A percentile compares a stretch with the other conserved stretches of the same genome.
Conservation (phyloP, 1,140 invertebrate species). For the Trachymyrmex septentrionalis region DNA sequence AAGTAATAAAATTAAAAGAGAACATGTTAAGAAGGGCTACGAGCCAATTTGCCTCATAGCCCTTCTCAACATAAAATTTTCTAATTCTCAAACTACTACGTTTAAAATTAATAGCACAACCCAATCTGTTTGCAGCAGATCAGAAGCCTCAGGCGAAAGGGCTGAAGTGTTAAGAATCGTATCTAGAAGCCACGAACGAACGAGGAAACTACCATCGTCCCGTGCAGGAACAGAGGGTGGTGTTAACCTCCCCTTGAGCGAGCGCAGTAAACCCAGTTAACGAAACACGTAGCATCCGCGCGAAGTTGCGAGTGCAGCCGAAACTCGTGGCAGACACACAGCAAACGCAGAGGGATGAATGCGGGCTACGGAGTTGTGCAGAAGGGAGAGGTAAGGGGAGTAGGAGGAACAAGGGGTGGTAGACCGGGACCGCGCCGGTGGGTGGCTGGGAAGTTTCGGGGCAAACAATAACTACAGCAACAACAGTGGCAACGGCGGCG, state of each 20-base stretch:
- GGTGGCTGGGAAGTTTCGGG: constrained; percentile 69
- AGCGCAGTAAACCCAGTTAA: constrained; percentile 66
- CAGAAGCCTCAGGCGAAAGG: not conserved
- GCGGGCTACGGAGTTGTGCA: constrained; percentile 11
- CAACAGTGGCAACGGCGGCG: constrained; percentile 56
- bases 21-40: too few relatives aligned
- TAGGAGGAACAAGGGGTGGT: constrained; percentile 33
- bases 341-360: constrained; percentile 58
- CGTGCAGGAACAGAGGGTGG: constrained; percentile 36
- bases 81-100: not conserved
- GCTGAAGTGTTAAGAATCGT: constrained; percentile 4
- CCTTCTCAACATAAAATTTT: too few relatives aligned
- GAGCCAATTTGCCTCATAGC: too few relatives aligned
- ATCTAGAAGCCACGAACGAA: not conserved
- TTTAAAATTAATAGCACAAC: not conserved
- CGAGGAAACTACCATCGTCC: constrained; percentile 6
- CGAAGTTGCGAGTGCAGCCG: constrained; percentile 64
- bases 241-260: constrained; percentile 52
- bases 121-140: constrained; percentile 1
- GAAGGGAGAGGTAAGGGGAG: not conserved
- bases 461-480: constrained; percentile 74
- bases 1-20: too few relatives aligned
- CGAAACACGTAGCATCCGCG: constrained; percentile 63
- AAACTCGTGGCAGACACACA: constrained; percentile 70
- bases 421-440: constrained; percentile 38